Evolutionary conservation across 2,888 invertebrate genomes (phyloP).

Genomic region (Drosophila borealis): DNA sequence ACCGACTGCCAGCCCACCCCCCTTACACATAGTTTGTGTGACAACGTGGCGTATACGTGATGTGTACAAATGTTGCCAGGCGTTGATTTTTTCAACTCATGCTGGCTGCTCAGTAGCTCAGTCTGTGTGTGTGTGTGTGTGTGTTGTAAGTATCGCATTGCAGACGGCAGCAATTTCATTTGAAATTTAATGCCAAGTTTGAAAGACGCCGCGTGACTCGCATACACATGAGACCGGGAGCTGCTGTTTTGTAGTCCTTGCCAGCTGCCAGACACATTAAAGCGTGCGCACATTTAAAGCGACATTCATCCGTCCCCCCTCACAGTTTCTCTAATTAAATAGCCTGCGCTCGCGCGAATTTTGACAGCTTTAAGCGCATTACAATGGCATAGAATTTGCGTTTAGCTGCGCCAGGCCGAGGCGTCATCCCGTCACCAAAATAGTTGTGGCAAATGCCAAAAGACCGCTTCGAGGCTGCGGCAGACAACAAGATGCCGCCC

Average conservation of each 20-base stretch:
- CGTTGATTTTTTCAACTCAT: slow-evolving; percentile 68
- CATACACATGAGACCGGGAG: slow-evolving; percentile 50
- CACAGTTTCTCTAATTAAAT: slow-evolving; percentile 60
- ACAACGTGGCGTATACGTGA: slow-evolving; percentile 75
- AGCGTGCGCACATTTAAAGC: slow-evolving; percentile 42
- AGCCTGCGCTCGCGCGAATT: slow-evolving; percentile 59
- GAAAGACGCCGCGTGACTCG: slow-evolving; percentile 74
- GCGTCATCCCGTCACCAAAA: slow-evolving; percentile 63
- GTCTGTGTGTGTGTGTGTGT: slow-evolving; percentile 16
- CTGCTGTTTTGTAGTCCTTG: slow-evolving; percentile 14
- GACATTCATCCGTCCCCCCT: neutral
- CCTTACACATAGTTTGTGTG: slow-evolving; percentile 34
- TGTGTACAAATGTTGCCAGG: slow-evolving; percentile 64
- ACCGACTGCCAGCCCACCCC: neutral
- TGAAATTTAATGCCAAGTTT: slow-evolving; percentile 77
- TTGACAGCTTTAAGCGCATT: slow-evolving; percentile 68
- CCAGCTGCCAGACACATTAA: slow-evolving; percentile 51
- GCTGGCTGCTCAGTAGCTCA: slow-evolving; percentile 8
- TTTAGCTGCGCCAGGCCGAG: slow-evolving; percentile 11
- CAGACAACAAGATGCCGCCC: slow-evolving; percentile 28
- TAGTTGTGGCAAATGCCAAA: slow-evolving; percentile 62
- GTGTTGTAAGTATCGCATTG: slow-evolving; percentile 58
- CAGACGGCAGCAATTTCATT: slow-evolving; percentile 80
- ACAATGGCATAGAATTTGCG: slow-evolving; percentile 24
- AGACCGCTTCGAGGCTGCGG: slow-evolving; percentile 24